phyloP scores from a whole-genome alignment of 1,140 invertebrate genomes.

The Drosophila teissieri region DNA sequence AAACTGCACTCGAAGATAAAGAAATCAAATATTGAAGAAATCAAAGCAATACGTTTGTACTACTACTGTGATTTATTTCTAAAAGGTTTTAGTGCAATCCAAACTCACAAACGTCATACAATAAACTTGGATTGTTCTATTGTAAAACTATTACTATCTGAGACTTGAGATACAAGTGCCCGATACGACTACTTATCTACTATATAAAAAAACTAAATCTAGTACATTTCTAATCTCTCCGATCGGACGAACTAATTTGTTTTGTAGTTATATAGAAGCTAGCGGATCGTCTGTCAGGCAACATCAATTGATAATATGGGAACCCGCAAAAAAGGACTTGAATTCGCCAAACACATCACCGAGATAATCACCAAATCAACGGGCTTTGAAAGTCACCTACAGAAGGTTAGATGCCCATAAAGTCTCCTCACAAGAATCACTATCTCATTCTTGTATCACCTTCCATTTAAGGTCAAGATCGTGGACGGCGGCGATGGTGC shows the following conservation, averaged over 20 bases:
- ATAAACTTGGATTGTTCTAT: background rate
- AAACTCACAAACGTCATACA: background rate
- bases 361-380: conserved; percentile 72
- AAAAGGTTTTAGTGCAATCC: background rate
- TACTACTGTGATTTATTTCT: background rate
- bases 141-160: background rate
- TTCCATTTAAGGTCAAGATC: conserved; percentile 87
- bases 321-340: conserved; percentile 70
- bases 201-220: background rate
- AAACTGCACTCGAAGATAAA: conserved; percentile 12
- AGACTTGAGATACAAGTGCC: conserved; percentile 4
- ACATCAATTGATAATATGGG: conserved; percentile 57
- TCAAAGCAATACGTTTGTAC: background rate
- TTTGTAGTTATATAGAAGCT: background rate
- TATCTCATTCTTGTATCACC: background rate
- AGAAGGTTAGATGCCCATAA: conserved; percentile 47
- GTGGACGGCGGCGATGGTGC: conserved; percentile 88
- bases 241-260: background rate
- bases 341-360: conserved; percentile 73
- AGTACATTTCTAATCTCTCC: background rate
- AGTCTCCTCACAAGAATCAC: background rate
- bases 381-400: conserved; percentile 68
- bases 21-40: background rate
- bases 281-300: background rate
- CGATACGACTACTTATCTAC: background rate